Percentiles rank a stretch among this genome's conserved stretches.
phyloP scores from a whole-genome alignment of 1,140 invertebrate species.

The Papilio aristodemus region DNA sequence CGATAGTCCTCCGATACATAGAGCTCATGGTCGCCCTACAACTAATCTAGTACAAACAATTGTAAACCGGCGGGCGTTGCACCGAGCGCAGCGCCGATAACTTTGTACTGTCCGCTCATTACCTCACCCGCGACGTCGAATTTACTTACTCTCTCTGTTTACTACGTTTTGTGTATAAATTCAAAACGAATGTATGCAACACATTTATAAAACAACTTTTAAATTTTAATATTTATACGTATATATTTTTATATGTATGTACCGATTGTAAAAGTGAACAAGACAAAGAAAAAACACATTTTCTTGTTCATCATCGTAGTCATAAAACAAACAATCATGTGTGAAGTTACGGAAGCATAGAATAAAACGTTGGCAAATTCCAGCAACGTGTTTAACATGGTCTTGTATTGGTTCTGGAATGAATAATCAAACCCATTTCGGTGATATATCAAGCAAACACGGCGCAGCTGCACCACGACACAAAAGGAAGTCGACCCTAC shows the following conservation, averaged over 20 bases:
- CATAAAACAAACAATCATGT: not conserved
- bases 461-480: constrained; percentile 26
- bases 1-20: not conserved
- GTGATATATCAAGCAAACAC: constrained; percentile 16
- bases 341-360: not conserved
- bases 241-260: no score
- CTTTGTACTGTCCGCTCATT: constrained; percentile 22
- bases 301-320: not conserved
- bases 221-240: no score
- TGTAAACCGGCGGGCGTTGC: constrained; percentile 30
- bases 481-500: constrained; percentile 24
- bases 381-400: not conserved
- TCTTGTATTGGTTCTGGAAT: constrained; percentile 16
- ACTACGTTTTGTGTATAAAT: not conserved
- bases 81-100: constrained; percentile 25
- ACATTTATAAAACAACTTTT: no score
- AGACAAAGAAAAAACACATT: not conserved
- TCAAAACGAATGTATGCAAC: no score
- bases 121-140: not conserved
- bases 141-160: not conserved
- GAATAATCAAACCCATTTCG: constrained; percentile 29
- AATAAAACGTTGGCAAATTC: constrained; percentile 10
- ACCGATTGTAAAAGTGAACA: not conserved
- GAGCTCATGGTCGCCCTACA: not conserved
- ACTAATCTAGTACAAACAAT: constrained; percentile 31